A percentile compares a stretch with the other conserved stretches of the same genome.
These are phyloP conservation scores for Linepithema humile DNA, from an alignment of 1,140 invertebrate genomes.

Conservation along the genomic window DNA sequence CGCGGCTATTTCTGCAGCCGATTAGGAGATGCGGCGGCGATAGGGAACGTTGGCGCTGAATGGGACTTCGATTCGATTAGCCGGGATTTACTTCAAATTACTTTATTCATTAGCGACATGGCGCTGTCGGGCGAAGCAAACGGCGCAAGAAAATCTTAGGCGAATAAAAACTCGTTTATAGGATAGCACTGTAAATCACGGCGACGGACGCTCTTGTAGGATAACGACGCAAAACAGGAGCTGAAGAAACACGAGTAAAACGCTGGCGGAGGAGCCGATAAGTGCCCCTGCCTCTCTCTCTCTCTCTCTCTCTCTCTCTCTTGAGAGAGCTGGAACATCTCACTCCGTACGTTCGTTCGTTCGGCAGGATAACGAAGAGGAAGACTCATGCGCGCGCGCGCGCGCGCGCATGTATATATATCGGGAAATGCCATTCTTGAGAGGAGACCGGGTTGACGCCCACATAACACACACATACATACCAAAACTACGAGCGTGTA, in stretches of 20 bases:
- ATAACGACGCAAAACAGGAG: slow-evolving; percentile 48
- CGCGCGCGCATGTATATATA: slow-evolving; percentile 4
- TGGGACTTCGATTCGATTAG: neutral
- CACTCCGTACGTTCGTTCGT: slow-evolving; percentile 8
- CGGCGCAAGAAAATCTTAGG: neutral
- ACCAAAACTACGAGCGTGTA: slow-evolving; percentile 1
- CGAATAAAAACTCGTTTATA: neutral
- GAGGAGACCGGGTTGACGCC: slow-evolving; percentile 52
- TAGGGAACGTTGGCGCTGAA: neutral
- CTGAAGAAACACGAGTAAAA: neutral
- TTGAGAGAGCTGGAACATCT: slow-evolving; percentile 28
- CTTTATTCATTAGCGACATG: neutral
- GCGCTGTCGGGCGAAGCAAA: neutral
- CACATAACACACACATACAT: slow-evolving; percentile 43
- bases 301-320: no score
- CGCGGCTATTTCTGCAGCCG: neutral
- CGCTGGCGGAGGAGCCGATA: slow-evolving; percentile 3
- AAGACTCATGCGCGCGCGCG: neutral
- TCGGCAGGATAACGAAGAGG: slow-evolving; percentile 31
- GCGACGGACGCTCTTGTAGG: slow-evolving; percentile 12
- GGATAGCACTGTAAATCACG: slow-evolving; percentile 20
- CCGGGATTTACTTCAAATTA: neutral
- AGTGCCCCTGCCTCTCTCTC: no score
- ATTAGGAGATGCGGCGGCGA: neutral
- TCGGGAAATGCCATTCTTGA: slow-evolving; percentile 60